Base-by-base conservation (phyloP, 2,113 vertebrate species). In the Mormyrus iriodes region DNA sequence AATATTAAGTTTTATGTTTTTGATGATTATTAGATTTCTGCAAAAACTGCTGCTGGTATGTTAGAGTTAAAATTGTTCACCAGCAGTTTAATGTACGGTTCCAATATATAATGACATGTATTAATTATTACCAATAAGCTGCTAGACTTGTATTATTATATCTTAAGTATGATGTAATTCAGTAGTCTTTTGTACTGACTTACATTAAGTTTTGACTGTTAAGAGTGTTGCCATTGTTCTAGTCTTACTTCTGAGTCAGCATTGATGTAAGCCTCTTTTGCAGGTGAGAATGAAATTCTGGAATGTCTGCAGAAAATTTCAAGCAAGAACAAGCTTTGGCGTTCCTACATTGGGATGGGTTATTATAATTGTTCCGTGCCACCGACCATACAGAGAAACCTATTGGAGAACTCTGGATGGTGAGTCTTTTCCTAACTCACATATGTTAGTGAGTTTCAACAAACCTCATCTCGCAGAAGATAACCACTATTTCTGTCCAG, bases 261-360 rank as follows among this genome's bases (percentile, higher is more conserved):
- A 39, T 3, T 76, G 69, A 79, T 42, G 73, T n/a, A 79, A 19
- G 6, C 73, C 35, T 79, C 4, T 52, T 73, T 91, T 90, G 31
- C 91, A 99, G 98, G 98, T 95, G 98, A 99, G 93, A 99, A 97
- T 95, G 98, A 99, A 94, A 95, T 99, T 92, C 96, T 99, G 91
- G 96, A 97, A 87, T 93, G 94, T 8, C 94, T 99, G 0, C 94
- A 96, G 90, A 96, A 94, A 91, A 99, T 99, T 91, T 97, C 98
- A 90, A 96, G 94, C 90, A 96, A 96, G 94, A 99, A 99, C 95
- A 96, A 98, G 94, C 93, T 99, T 8, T 99, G 98, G 98, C 94
- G 98, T 44, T 99, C 98, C 0, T 99, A 99, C 48, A 99, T 99
- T 51, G 98, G 98, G 90, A 99, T 99, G 98, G 98, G 98, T 83